Evolutionary conservation across 92 coral and sea anemone genomes (phyloP).

Genomic region (Epizoanthus rinbou): DNA sequence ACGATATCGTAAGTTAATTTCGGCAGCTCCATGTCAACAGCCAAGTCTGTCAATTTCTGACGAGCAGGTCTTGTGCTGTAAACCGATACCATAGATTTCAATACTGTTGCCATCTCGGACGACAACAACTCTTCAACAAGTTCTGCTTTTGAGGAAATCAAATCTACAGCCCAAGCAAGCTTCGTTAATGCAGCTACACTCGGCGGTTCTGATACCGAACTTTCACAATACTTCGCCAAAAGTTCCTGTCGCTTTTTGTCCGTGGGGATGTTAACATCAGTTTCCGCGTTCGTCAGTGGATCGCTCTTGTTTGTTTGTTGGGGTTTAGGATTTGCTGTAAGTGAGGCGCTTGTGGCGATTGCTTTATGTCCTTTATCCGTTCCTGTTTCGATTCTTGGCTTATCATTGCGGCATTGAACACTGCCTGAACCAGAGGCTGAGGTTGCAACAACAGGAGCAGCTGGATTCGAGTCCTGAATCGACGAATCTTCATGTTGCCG

Average conservation of each 20-base stretch:
- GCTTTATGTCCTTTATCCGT: too few relatives aligned
- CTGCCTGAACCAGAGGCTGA: neutral
- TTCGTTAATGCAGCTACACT: slow-evolving; percentile 19
- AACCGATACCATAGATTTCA: neutral
- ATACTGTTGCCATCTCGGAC: neutral
- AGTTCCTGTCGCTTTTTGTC: slow-evolving; percentile 20
- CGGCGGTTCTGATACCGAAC: neutral
- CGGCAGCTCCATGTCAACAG: slow-evolving; percentile 49
- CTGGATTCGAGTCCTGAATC: too few relatives aligned
- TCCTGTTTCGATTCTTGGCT: too few relatives aligned
- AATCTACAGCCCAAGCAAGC: neutral
- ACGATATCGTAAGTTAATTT: slow-evolving; percentile 40
- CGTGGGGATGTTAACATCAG: neutral
- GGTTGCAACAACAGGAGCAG: neutral
- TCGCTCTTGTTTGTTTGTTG: too few relatives aligned
- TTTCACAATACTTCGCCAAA: slow-evolving; percentile 17
- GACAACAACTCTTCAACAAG: slow-evolving; percentile 4
- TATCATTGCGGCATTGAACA: too few relatives aligned
- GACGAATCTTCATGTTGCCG: neutral
- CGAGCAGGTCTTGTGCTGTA: neutral
- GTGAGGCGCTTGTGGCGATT: too few relatives aligned
- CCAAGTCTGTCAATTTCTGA: slow-evolving; percentile 25
- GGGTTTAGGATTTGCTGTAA: too few relatives aligned
- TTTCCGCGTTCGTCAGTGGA: too few relatives aligned
- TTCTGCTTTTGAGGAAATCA: slow-evolving; percentile 18